Percentiles rank a stretch among this genome's conserved stretches.
These are phyloP conservation scores for Upupa epops DNA, from an alignment of 2,113 vertebrate species.

Conservation along the genomic window DNA sequence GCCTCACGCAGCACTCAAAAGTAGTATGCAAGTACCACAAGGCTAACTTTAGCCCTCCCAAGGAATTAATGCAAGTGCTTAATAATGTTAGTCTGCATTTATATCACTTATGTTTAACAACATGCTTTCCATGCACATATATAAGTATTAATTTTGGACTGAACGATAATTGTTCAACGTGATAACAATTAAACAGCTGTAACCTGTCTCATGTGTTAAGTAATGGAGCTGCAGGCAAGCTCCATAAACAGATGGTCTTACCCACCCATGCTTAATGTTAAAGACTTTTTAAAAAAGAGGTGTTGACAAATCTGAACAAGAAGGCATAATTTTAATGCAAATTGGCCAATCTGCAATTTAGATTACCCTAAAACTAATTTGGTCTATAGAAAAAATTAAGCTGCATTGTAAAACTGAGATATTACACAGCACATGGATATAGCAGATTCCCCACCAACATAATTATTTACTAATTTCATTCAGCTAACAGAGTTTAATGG, in stretches of 20 bases:
- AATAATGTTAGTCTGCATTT: constrained; percentile 69
- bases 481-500: constrained; percentile 71
- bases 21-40: not conserved
- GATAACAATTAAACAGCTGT: constrained; percentile 82
- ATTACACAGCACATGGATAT: constrained; percentile 55
- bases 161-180: constrained; percentile 69
- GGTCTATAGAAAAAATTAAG: constrained; percentile 70
- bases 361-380: constrained; percentile 75
- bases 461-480: constrained; percentile 80
- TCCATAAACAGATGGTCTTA: constrained; percentile 79
- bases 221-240: constrained; percentile 71
- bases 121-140: constrained; percentile 67
- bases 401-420: constrained; percentile 64
- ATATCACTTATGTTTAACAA: constrained; percentile 72
- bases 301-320: constrained; percentile 81
- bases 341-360: constrained; percentile 77
- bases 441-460: constrained; percentile 71
- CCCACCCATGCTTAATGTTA: constrained; percentile 77
- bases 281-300: constrained; percentile 74
- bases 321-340: constrained; percentile 77
- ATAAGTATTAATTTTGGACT: constrained; percentile 80
- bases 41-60: constrained; percentile 51
- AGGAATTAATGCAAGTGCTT: constrained; percentile 66
- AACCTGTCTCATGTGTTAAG: constrained; percentile 74
- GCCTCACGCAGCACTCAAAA: not conserved